Percentiles rank a stretch among this genome's conserved stretches.
phyloP scores from a whole-genome alignment of 2,113 vertebrate genomes.

The Stigmatopora argus region DNA sequence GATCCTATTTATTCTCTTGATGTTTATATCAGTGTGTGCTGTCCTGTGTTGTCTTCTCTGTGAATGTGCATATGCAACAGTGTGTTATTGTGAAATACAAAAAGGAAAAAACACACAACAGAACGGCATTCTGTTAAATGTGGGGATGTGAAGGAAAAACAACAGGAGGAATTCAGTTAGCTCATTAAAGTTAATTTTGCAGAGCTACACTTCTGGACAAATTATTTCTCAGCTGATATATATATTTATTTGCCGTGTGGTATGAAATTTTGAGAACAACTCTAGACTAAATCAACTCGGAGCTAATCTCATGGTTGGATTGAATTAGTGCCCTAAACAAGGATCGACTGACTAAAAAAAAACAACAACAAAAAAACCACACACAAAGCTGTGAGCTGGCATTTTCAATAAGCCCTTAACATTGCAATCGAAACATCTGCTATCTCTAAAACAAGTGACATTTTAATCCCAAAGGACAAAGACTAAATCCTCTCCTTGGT shows the following conservation, averaged over 20 bases:
- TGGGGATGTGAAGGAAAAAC: constrained; percentile 18
- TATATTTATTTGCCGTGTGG: constrained; percentile 56
- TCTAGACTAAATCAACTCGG: constrained; percentile 52
- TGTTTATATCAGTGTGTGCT: constrained; percentile 54
- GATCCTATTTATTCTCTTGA: constrained; percentile 68
- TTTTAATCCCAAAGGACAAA: constrained; percentile 76
- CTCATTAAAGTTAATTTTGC: constrained; percentile 15
- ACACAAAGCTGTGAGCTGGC: constrained; percentile 69
- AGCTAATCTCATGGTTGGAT: constrained; percentile 63
- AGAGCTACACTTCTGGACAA: constrained; percentile 16
- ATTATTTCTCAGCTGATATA: constrained; percentile 33
- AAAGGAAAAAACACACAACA: neutral
- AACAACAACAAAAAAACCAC: constrained; percentile 51
- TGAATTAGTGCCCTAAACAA: constrained; percentile 61
- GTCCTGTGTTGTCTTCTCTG: constrained; percentile 37
- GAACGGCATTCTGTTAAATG: constrained; percentile 23
- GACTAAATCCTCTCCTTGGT: constrained; percentile 60
- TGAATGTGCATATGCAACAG: constrained; percentile 28
- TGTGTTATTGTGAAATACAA: constrained; percentile 20
- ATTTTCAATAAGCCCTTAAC: constrained; percentile 71
- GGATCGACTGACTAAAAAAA: constrained; percentile 46
- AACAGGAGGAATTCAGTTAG: constrained; percentile 14
- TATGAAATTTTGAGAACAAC: constrained; percentile 32
- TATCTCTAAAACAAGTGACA: constrained; percentile 78
- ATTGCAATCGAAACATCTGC: constrained; percentile 74